phyloP scores from a whole-genome alignment of 2,113 vertebrate genomes.

The Cebus imitator region DNA sequence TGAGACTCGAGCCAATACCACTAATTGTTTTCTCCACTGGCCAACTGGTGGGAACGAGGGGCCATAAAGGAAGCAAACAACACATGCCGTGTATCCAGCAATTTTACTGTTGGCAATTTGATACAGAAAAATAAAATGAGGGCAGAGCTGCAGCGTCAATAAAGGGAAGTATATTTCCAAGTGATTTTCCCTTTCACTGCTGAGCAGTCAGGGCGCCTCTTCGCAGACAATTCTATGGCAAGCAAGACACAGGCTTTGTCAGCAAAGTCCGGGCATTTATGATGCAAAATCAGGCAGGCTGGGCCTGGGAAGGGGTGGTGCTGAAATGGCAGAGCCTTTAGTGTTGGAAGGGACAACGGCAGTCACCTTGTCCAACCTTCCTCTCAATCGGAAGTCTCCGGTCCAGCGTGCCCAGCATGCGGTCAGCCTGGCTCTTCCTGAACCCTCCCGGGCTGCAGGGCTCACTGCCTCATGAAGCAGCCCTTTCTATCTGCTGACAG shows the following conservation, averaged over 20 bases:
- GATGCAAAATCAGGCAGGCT: neutral
- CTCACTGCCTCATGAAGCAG: neutral
- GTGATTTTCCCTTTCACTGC: slow-evolving; percentile 32
- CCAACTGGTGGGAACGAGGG: slow-evolving; percentile 8
- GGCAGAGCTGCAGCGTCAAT: slow-evolving; percentile 27
- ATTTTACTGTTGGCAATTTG: slow-evolving; percentile 56
- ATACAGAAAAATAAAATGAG: slow-evolving; percentile 51
- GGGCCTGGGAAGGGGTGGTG: neutral
- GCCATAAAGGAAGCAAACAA: slow-evolving; percentile 45
- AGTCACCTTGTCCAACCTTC: neutral
- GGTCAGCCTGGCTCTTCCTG: neutral
- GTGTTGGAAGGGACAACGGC: neutral
- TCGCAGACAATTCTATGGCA: neutral
- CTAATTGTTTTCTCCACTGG: slow-evolving; percentile 58
- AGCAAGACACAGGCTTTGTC: neutral
- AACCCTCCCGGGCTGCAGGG: neutral
- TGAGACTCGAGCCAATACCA: neutral
- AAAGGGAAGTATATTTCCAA: slow-evolving; percentile 55
- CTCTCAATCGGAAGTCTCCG: neutral
- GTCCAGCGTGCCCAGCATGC: neutral
- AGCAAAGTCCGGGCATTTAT: slow-evolving; percentile 40
- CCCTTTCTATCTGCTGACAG: neutral
- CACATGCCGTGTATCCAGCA: slow-evolving; percentile 31
- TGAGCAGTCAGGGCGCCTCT: slow-evolving; percentile 6
- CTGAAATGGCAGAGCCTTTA: neutral